Percentiles rank a stretch among this genome's conserved stretches.
These are phyloP conservation scores for Eidolon dupreanum DNA, from an alignment of 2,797 vertebrate species.

Conservation along the genomic window DNA sequence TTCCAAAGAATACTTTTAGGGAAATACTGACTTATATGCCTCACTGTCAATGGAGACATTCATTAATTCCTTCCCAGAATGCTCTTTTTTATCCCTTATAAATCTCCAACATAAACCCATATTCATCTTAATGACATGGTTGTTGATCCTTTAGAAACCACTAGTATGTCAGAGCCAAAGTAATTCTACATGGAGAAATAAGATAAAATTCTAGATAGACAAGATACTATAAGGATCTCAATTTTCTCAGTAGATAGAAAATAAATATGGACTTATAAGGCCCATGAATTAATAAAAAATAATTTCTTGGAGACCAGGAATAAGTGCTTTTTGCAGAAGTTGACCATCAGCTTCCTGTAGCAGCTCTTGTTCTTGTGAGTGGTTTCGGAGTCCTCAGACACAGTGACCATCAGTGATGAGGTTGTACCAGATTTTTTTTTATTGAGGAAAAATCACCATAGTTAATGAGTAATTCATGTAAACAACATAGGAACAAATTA, in stretches of 20 bases:
- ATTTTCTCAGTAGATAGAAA: neutral
- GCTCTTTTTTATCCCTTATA: neutral
- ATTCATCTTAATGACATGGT: neutral
- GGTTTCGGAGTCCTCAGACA: neutral
- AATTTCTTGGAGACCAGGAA: neutral
- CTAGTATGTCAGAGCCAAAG: neutral
- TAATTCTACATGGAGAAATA: neutral
- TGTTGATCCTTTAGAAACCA: neutral
- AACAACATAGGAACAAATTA: neutral
- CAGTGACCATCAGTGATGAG: neutral
- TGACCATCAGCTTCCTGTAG: neutral
- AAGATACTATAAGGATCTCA: neutral
- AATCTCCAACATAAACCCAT: neutral
- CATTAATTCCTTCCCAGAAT: neutral
- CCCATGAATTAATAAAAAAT: neutral
- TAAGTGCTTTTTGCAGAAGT: neutral
- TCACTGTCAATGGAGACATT: neutral
- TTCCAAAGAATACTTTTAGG: neutral
- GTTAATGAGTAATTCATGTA: slow-evolving; percentile 9
- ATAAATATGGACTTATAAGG: neutral
- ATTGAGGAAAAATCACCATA: neutral
- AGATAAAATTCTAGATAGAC: slow-evolving; percentile 13
- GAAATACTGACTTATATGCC: neutral
- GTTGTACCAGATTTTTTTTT: neutral
- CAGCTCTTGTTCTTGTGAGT: neutral